Conservation (phyloP, 2,797 vertebrate genomes). For the Geotrypetes seraphini region DNA sequence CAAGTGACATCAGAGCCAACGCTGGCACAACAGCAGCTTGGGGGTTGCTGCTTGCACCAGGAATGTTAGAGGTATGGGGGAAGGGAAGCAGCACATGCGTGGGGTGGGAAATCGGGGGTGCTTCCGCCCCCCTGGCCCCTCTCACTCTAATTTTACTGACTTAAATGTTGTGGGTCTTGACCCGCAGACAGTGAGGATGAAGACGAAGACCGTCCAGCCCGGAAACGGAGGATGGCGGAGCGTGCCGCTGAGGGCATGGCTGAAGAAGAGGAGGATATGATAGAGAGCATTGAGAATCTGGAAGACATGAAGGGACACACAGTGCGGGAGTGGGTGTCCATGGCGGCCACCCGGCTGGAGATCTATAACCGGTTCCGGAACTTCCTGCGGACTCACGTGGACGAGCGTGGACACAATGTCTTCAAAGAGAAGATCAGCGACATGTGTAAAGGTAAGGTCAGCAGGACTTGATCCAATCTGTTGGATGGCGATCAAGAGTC, state of each 20-base stretch:
- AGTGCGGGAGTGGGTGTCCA: slow-evolving; percentile 93
- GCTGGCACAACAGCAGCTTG: too few species aligned
- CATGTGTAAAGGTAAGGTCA: slow-evolving; percentile 94
- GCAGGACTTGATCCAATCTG: too few species aligned
- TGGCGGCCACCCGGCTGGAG: slow-evolving; percentile 86
- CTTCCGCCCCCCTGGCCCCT: too few species aligned
- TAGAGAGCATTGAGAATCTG: slow-evolving; percentile 95
- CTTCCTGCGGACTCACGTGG: slow-evolving; percentile 90
- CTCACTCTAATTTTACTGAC: too few species aligned
- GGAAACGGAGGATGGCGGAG: slow-evolving; percentile 74
- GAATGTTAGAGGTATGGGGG: too few species aligned
- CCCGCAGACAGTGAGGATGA: slow-evolving; percentile 85
- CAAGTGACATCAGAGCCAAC: too few species aligned
- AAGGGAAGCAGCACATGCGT: too few species aligned
- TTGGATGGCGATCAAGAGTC: too few species aligned
- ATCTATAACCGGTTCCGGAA: slow-evolving; percentile 98
- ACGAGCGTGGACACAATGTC: slow-evolving; percentile 89
- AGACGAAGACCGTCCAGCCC: slow-evolving; percentile 77
- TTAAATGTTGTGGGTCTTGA: not conserved
- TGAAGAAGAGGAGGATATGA: slow-evolving; percentile 90
- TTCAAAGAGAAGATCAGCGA: slow-evolving; percentile 97
- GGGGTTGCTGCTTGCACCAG: too few species aligned
- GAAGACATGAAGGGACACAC: slow-evolving; percentile 97
- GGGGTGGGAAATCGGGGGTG: too few species aligned
- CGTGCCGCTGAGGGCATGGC: slow-evolving; percentile 70